A percentile compares a stretch with the other conserved stretches of the same genome.
Conservation (phyloP, 2,797 vertebrate species). For the Anas bahamensis region DNA sequence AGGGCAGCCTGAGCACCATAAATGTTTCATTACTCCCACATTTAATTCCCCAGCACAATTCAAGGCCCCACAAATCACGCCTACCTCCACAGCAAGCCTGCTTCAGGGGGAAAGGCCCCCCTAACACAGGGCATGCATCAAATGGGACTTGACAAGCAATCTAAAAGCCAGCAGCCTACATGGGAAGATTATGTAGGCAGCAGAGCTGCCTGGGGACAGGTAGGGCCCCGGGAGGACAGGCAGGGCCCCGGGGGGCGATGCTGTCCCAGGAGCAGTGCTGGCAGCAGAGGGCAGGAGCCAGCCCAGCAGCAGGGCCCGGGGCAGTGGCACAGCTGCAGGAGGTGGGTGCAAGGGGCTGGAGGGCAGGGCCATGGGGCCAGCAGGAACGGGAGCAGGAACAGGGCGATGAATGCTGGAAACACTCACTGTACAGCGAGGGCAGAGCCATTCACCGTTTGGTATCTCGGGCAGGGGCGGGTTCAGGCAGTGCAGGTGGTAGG, state of each 20-base stretch:
- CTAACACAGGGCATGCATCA: not conserved
- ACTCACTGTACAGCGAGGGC: slow-evolving; percentile 97
- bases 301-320: rapidly evolving
- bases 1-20: not conserved
- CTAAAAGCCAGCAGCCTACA: not conserved
- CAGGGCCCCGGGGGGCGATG: rapidly evolving
- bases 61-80: not conserved
- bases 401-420: slow-evolving; percentile 4
- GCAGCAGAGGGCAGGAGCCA: not conserved
- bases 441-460: slow-evolving; percentile 98
- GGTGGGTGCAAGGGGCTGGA: not conserved
- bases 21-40: not conserved
- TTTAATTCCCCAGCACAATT: not conserved
- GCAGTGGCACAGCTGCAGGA: not conserved
- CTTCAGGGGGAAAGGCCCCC: not conserved
- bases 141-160: not conserved
- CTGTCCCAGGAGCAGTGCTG: too few species aligned
- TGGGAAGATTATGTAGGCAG: not conserved
- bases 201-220: not conserved
- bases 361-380: not conserved
- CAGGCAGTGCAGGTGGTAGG: slow-evolving; percentile 99
- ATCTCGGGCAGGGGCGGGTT: slow-evolving; percentile 98
- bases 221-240: not conserved
- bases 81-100: not conserved
- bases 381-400: not conserved